phyloP scores from a whole-genome alignment of 2,888 invertebrate genomes.

The Plebejus argus region DNA sequence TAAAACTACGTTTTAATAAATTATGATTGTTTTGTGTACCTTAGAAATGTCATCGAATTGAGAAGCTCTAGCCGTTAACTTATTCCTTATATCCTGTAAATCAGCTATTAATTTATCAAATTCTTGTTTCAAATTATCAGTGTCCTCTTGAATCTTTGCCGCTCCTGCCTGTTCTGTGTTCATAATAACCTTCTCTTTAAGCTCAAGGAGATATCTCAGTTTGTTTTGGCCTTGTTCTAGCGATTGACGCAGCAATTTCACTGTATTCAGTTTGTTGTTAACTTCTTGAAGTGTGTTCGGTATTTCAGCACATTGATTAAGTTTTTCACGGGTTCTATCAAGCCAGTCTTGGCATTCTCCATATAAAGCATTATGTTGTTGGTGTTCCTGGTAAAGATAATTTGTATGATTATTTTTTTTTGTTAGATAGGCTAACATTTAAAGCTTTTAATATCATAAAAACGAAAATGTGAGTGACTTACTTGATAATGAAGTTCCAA shows the following conservation, averaged over 20 bases:
- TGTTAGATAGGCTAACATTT: neutral
- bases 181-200: constrained; percentile 95
- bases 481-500: constrained; percentile 94
- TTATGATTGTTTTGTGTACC: constrained; percentile 52
- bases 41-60: constrained; percentile 94
- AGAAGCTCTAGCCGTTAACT: constrained; percentile 86
- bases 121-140: constrained; percentile 92
- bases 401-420: neutral
- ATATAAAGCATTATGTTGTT: constrained; percentile 94
- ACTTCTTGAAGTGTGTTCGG: constrained; percentile 91
- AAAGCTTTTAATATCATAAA: neutral
- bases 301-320: constrained; percentile 89
- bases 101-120: constrained; percentile 93
- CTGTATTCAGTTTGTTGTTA: constrained; percentile 90
- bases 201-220: constrained; percentile 87
- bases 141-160: constrained; percentile 94
- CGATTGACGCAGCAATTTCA: constrained; percentile 93
- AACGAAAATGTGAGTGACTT: constrained; percentile 9
- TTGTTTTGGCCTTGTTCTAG: constrained; percentile 93
- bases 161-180: constrained; percentile 95
- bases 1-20: neutral
- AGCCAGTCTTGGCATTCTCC: constrained; percentile 97
- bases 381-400: constrained; percentile 85
- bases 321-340: constrained; percentile 92
- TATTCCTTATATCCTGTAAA: constrained; percentile 89